Conservation (phyloP, 2,888 invertebrate species). For the Hoplodrina blanda region DNA sequence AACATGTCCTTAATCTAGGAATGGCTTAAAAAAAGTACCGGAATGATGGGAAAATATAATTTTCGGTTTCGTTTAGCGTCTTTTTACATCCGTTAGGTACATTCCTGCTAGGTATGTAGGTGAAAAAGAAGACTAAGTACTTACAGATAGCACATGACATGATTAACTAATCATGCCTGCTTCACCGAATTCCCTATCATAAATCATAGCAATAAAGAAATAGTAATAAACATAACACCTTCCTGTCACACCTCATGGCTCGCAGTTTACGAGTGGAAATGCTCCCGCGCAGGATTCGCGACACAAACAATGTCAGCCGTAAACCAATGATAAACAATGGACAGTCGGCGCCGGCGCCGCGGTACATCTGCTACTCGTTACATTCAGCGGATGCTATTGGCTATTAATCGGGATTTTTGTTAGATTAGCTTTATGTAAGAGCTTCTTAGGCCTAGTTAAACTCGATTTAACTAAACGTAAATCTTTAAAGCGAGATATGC, state of each 20-base stretch:
- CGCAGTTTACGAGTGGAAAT: constrained; percentile 56
- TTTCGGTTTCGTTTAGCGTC: no score
- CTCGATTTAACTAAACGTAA: no score
- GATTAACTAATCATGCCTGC: no score
- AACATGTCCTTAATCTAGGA: no score
- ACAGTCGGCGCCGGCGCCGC: constrained; percentile 78
- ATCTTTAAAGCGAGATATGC: no score
- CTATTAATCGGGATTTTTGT: constrained; percentile 34
- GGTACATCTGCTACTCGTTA: constrained; percentile 65
- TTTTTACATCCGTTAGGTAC: no score
- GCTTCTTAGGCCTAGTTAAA: neutral
- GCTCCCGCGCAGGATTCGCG: constrained; percentile 53
- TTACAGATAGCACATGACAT: no score
- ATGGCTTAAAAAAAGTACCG: no score
- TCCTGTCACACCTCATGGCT: constrained; percentile 42
- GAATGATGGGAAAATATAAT: no score
- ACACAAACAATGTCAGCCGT: constrained; percentile 60
- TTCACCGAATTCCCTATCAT: neutral
- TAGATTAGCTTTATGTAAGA: constrained; percentile 5
- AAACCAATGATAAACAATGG: constrained; percentile 68
- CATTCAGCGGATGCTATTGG: constrained; percentile 46
- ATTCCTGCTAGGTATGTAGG: no score
- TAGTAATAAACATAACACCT: constrained; percentile 28
- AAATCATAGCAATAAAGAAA: constrained; percentile 35
- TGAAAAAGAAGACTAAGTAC: no score